phyloP scores from a whole-genome alignment of 2,113 vertebrate genomes.

The Atrichornis clamosus region DNA sequence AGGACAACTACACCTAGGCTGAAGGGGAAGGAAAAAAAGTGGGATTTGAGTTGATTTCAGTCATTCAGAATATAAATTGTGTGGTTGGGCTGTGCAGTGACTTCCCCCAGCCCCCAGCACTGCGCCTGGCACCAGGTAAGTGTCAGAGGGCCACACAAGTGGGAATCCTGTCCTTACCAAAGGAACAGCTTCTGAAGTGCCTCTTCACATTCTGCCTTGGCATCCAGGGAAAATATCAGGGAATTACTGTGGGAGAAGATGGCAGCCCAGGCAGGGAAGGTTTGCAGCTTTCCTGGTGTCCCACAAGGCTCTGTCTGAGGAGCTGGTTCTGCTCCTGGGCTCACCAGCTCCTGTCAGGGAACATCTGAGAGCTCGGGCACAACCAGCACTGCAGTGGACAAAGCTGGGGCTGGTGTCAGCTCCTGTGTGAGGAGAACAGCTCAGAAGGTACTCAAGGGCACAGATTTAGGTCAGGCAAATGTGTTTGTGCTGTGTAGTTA shows the following conservation, averaged over 20 bases:
- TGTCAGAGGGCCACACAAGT: background rate
- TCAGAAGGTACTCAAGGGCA: conserved; percentile 16
- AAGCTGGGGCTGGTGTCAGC: background rate
- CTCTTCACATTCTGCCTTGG: background rate
- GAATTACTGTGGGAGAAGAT: accelerated
- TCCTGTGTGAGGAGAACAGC: background rate
- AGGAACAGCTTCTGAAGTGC: background rate
- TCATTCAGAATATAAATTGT: accelerated
- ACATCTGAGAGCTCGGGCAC: background rate
- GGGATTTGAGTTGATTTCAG: background rate
- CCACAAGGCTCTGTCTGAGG: background rate
- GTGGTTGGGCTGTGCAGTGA: accelerated
- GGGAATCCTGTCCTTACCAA: background rate
- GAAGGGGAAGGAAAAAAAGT: background rate
- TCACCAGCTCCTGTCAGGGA: background rate
- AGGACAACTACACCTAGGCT: background rate
- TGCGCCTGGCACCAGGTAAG: background rate
- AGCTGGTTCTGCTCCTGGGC: background rate
- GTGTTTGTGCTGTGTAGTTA: background rate
- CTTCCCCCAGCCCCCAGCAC: background rate
- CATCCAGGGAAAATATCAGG: background rate
- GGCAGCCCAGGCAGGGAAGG: background rate
- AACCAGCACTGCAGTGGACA: accelerated
- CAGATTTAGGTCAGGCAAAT: background rate
- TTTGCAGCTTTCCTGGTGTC: background rate